Base-by-base conservation (phyloP, 1,140 invertebrate genomes). In the Mya arenaria region DNA sequence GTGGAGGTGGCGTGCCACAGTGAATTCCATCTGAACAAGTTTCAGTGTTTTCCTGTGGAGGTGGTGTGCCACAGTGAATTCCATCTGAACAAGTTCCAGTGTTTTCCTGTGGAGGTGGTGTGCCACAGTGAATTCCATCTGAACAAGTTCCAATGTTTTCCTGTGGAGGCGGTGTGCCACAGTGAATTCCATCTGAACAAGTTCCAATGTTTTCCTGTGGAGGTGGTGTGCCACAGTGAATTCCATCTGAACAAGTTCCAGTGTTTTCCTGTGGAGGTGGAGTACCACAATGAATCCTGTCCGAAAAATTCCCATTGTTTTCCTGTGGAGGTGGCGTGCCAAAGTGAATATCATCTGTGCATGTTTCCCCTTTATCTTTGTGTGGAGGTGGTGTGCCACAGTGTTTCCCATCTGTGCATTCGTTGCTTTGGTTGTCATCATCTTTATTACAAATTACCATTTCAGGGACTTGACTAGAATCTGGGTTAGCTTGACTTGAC, bases 281-380 rank as follows among this genome's bases (percentile, higher is more conserved):
- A 4, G 75, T 79, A 15, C 75, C 75, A 78, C 75, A 68, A 44
- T 66, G 75, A 4, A 78, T 78, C 10, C 75, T 52, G 68, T 68
- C 75, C 36, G 41, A 37, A 68, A 44, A 66, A 19, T 28, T 37
- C 2, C 32, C 52, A 13, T n/a, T n/a, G n/a, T 55, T 5, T 56
- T 75, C 73, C 36, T 1, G 23, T 10, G 75, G 75, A 17, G 78
- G 78, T 52, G 78, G 78, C 25, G 78, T 81, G 13, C 78, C 78
- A 81, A 65, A 81, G 41, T 81, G 78, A 6, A 72, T 71, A 28
- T 68, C 78, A 81, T 81, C 78, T 41, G 52, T 48, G 69, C 79
- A 73, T 37, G 15, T 30, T 44, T 44, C 10, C 19, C 25, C 48
- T n/a, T n/a, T n/a, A n/a, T 56, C 32, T 4, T 28, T 28, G 19